Evolutionary conservation across 53 echinoderm and acorn worm species (phyloP).

Genomic region (Temnopleurus reevesii): DNA sequence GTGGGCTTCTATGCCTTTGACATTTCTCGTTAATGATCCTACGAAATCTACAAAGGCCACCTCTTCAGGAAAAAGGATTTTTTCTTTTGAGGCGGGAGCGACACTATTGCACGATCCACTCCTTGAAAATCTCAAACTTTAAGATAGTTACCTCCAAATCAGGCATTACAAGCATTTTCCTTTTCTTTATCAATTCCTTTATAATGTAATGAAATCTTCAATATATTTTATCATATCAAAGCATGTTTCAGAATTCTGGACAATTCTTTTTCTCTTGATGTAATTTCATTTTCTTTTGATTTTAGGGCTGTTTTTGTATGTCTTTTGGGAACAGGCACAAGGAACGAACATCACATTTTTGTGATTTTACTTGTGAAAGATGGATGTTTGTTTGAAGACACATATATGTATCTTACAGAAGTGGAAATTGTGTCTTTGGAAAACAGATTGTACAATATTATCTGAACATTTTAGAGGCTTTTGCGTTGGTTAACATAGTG

Average conservation of each 20-base stretch:
- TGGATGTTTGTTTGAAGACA: neutral
- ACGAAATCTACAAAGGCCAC: conserved; percentile 4
- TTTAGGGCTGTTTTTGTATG: neutral
- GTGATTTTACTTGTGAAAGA: neutral
- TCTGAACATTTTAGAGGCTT: too few species aligned
- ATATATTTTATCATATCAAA: neutral
- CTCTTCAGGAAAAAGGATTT: neutral
- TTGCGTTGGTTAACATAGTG: too few species aligned
- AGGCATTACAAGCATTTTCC: neutral
- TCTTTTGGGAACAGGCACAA: neutral
- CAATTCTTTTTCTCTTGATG: neutral
- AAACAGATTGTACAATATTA: neutral
- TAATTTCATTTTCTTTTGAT: neutral
- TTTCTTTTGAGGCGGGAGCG: conserved; percentile 23
- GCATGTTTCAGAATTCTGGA: neutral
- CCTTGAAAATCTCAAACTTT: neutral
- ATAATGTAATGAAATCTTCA: neutral
- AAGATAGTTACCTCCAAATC: conserved; percentile 6
- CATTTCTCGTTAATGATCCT: conserved; percentile 29
- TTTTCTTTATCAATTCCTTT: neutral
- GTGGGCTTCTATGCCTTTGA: conserved; percentile 6
- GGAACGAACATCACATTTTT: neutral
- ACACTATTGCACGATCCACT: neutral
- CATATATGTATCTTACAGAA: neutral
- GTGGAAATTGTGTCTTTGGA: neutral